phyloP scores from a whole-genome alignment of 2,797 vertebrate genomes.

The Triplophysa yarkandensis region DNA sequence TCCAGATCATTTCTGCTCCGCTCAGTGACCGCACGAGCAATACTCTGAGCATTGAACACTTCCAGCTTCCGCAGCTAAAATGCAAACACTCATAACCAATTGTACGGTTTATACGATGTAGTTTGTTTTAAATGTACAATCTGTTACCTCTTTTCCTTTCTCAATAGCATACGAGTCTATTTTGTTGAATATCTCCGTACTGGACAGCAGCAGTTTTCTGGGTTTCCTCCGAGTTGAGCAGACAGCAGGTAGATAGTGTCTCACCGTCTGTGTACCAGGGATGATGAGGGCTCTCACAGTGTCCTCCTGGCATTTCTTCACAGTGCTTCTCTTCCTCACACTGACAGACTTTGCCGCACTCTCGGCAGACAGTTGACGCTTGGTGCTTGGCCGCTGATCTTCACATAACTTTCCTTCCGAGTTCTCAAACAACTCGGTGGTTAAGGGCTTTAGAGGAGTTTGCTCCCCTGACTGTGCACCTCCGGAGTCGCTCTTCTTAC shows the following conservation, averaged over 20 bases:
- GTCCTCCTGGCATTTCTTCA: constrained; percentile 67
- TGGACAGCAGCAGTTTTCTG: constrained; percentile 73
- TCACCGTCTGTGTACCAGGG: constrained; percentile 45
- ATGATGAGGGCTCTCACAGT: constrained; percentile 45
- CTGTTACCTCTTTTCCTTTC: constrained; percentile 72
- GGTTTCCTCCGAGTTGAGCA: constrained; percentile 56
- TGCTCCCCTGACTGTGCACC: constrained; percentile 13
- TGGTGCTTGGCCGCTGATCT: constrained; percentile 72
- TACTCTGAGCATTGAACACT: constrained; percentile 66
- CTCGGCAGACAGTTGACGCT: constrained; percentile 78
- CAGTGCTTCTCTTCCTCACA: constrained; percentile 76
- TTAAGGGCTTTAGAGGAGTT: constrained; percentile 38
- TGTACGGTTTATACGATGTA: not conserved
- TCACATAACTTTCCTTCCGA: constrained; percentile 64
- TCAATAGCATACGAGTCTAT: constrained; percentile 71
- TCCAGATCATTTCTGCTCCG: constrained; percentile 75
- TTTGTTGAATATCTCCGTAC: constrained; percentile 69
- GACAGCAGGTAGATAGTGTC: constrained; percentile 54
- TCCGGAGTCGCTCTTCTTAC: constrained; percentile 32
- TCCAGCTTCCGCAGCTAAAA: constrained; percentile 71
- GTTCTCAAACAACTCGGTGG: constrained; percentile 61
- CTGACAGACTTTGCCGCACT: constrained; percentile 71
- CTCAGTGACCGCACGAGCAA: constrained; percentile 71
- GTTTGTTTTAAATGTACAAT: constrained; percentile 4
- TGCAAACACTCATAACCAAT: constrained; percentile 27